Conservation (phyloP, 1,140 invertebrate genomes). For the Contarinia nasturtii region DNA sequence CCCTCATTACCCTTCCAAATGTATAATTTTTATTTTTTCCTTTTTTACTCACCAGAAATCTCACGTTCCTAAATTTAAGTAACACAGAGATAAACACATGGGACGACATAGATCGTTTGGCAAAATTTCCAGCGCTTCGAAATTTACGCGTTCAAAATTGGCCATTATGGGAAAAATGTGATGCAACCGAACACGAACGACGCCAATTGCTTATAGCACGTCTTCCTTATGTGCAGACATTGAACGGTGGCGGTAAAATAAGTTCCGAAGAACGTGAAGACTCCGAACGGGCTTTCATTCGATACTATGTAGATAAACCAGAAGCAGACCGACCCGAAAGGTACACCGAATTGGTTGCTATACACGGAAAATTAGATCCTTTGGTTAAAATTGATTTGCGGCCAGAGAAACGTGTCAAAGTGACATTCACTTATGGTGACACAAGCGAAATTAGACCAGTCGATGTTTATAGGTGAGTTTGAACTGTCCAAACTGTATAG, state of each 20-base stretch:
- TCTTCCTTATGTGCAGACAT: constrained; percentile 59
- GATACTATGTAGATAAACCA: constrained; percentile 75
- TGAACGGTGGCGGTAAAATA: constrained; percentile 78
- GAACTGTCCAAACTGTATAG: too few species aligned
- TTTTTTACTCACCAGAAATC: constrained; percentile 31
- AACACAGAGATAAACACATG: constrained; percentile 63
- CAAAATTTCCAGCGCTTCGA: constrained; percentile 59
- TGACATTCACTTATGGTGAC: constrained; percentile 60
- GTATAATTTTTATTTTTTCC: constrained; percentile 14
- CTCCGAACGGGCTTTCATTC: constrained; percentile 81
- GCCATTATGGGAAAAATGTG: constrained; percentile 47
- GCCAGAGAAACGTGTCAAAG: constrained; percentile 69
- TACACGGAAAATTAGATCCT: constrained; percentile 73
- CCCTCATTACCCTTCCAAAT: neutral
- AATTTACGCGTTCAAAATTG: constrained; percentile 58
- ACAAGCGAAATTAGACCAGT: constrained; percentile 51
- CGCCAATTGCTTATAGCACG: constrained; percentile 69
- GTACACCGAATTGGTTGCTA: constrained; percentile 57
- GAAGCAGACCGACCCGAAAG: constrained; percentile 59
- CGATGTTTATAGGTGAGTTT: constrained; percentile 40
- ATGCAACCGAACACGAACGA: constrained; percentile 72
- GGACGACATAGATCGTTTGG: constrained; percentile 71
- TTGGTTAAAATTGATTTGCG: constrained; percentile 68
- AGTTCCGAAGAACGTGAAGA: constrained; percentile 68
- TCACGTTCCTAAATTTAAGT: constrained; percentile 67